Conservation (phyloP, 2,888 invertebrate genomes). For the Mesoligia furuncula region DNA sequence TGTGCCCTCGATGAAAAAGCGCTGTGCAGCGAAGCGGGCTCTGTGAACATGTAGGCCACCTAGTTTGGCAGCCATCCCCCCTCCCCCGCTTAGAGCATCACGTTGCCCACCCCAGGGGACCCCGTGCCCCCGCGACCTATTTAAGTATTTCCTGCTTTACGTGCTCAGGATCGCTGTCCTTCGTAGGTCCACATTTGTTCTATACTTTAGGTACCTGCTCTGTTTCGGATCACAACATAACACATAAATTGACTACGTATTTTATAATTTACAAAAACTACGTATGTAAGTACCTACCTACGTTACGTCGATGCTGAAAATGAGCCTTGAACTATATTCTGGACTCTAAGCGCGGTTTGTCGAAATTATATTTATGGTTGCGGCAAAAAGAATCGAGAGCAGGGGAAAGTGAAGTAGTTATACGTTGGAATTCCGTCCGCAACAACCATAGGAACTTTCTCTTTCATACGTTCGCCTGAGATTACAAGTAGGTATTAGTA, state of each 20-base stretch:
- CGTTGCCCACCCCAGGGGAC: conserved; percentile 59
- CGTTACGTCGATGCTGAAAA: conserved; percentile 18
- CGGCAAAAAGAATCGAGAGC: conserved; percentile 45
- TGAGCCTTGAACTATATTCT: conserved; percentile 47
- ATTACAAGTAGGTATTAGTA: conserved; percentile 67
- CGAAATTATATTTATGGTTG: conserved; percentile 44
- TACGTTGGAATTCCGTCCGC: conserved; percentile 73
- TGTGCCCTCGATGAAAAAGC: conserved; percentile 72
- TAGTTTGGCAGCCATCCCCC: conserved; percentile 72
- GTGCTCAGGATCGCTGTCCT: conserved; percentile 66
- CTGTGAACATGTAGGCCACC: conserved; percentile 83
- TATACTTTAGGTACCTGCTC: conserved; percentile 30
- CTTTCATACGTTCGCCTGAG: conserved; percentile 70
- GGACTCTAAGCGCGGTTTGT: background rate
- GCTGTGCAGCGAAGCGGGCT: conserved; percentile 67
- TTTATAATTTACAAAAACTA: conserved; percentile 19
- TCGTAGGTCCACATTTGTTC: conserved; percentile 57
- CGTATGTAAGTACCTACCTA: conserved; percentile 4
- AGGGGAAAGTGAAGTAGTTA: conserved; percentile 75
- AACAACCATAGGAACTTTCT: conserved; percentile 72
- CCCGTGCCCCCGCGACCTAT: conserved; percentile 80
- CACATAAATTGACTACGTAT: conserved; percentile 15
- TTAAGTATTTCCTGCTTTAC: conserved; percentile 78
- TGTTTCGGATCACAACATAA: conserved; percentile 21
- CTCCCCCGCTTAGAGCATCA: conserved; percentile 41